A percentile compares a stretch with the other conserved stretches of the same genome.
Evolutionary conservation across 2,888 invertebrate species (phyloP).

Genomic region (Spilarctia lutea): DNA sequence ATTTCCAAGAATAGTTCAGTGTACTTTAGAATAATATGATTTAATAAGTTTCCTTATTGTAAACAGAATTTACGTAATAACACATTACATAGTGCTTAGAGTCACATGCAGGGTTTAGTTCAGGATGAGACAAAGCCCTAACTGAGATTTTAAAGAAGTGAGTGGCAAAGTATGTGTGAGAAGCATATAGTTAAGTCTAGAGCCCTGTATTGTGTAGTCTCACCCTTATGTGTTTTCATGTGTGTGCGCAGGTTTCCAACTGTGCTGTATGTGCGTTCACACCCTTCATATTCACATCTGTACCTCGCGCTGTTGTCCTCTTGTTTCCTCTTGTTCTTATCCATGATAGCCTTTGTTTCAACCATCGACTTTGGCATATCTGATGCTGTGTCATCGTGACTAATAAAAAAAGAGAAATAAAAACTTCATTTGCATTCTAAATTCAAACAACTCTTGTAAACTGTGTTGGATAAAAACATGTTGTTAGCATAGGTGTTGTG

Average conservation of each 20-base stretch:
- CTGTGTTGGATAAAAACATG: conserved; percentile 12
- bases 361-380: conserved; percentile 62
- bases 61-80: not conserved
- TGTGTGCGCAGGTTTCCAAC: conserved; percentile 97
- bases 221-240: conserved; percentile 98
- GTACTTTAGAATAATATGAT: not conserved
- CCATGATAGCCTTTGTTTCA: conserved; percentile 65
- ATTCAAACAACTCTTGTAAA: conserved; percentile 18
- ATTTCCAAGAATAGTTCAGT: not conserved
- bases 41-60: not conserved
- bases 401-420: conserved; percentile 46
- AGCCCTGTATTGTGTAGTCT: conserved; percentile 24
- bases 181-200: not conserved
- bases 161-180: not conserved
- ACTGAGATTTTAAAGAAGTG: not conserved
- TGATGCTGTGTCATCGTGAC: conserved; percentile 71
- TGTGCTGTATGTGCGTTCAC: conserved; percentile 96
- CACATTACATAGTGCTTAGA: not conserved
- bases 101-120: not conserved
- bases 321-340: conserved; percentile 67
- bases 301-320: conserved; percentile 87
- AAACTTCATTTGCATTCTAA: conserved; percentile 14
- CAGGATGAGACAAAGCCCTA: not conserved
- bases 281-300: conserved; percentile 95
- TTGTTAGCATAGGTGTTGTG: conserved; percentile 8